phyloP scores from a whole-genome alignment of 2,888 invertebrate species.

The Cantharis rustica region DNA sequence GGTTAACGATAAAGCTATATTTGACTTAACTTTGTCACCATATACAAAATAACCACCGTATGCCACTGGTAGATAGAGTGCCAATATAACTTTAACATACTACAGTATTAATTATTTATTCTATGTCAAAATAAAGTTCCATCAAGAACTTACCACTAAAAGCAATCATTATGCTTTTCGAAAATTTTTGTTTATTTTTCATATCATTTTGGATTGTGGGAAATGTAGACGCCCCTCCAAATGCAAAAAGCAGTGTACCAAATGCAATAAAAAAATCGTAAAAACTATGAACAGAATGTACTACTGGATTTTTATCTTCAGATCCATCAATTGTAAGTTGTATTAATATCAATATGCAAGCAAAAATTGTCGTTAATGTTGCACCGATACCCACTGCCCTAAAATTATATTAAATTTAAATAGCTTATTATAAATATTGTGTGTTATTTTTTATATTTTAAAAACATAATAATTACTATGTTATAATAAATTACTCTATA shows the following conservation, averaged over 20 bases:
- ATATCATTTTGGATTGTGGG: constrained; percentile 82
- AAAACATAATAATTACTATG: no score
- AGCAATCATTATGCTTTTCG: constrained; percentile 65
- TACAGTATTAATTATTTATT: background rate
- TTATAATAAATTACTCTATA: no score
- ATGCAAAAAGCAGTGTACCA: constrained; percentile 72
- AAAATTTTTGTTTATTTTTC: constrained; percentile 68
- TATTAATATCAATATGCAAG: constrained; percentile 66
- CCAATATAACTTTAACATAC: constrained; percentile 59
- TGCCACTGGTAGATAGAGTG: constrained; percentile 65
- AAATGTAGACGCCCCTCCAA: constrained; percentile 76
- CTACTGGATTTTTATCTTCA: constrained; percentile 52
- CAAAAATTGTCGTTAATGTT: constrained; percentile 64
- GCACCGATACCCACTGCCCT: constrained; percentile 70
- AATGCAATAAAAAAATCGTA: constrained; percentile 70
- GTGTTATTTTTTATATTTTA: no score
- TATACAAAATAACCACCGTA: constrained; percentile 67
- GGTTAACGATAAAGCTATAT: constrained; percentile 63
- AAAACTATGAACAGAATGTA: constrained; percentile 62
- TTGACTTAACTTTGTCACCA: constrained; percentile 64
- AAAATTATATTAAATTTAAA: constrained; percentile 31
- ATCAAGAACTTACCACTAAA: constrained; percentile 60
- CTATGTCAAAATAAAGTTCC: background rate
- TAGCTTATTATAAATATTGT: no score
- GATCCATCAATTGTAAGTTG: constrained; percentile 64